Base-by-base conservation (phyloP, 2,797 vertebrate species). In the Cuniculus paca region DNA sequence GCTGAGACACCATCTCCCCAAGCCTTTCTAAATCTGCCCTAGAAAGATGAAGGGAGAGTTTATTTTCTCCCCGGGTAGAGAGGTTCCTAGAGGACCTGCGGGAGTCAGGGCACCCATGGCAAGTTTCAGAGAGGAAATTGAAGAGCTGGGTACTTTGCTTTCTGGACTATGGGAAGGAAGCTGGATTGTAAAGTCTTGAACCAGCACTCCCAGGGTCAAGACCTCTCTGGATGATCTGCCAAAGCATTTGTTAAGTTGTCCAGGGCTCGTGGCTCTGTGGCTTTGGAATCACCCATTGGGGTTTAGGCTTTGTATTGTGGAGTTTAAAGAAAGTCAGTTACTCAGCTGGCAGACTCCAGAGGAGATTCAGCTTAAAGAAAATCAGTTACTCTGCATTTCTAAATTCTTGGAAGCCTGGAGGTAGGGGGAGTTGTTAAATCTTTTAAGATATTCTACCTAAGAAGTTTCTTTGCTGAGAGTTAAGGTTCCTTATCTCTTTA, bases 1-100 rank as follows among this genome's bases (percentile, higher is more conserved):
- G 17, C 26, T 54, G 22, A 24, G 14, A 42, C 26, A 13, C 31
- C 31, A 3, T 36, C 31, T 24, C 42, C 54, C 39, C 42, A 60
- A 88, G 26, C 78, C 39, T 65, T 91, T 79, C 20, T 85, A 78
- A 61, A 52, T 91, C 56, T 94, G 2, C 58, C 28, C 36, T 13
- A 86, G 75, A 94, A 78, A 52, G 70, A 60, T 20, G 1, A 70
- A 45, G 74, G 42, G 68, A 86, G 36, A 50, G 16, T 63, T 45
- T 92, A 26, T 75, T 72, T 45, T 63, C 39, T 93, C 34, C 39
- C 12, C 7, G 42, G 20, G 9, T 42, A 19, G 58, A 74, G 61
- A 85, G 65, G 24, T 70, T 81, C 60, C 61, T 39, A 31, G 28
- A 84, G 17, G 54, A n/a, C 36, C n/a, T 28, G 0, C 26, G 48